phyloP scores from a whole-genome alignment of 2,797 vertebrate species.

The Margarornis squamiger region DNA sequence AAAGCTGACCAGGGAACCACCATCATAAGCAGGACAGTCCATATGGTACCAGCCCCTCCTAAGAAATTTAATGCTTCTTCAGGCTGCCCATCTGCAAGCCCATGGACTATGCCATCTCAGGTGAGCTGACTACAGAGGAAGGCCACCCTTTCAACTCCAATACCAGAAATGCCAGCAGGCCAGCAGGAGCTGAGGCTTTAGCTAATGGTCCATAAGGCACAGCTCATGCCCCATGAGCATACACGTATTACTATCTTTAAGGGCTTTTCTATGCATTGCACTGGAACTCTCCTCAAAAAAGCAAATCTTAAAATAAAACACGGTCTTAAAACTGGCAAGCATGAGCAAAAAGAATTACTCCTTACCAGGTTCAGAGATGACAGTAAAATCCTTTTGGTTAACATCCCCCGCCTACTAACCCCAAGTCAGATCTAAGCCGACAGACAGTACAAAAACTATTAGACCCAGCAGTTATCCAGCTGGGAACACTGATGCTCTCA shows the following conservation, averaged over 20 bases:
- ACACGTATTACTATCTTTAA: not conserved
- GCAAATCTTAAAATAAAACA: slow-evolving; percentile 15
- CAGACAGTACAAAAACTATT: not conserved
- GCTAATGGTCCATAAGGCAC: not conserved
- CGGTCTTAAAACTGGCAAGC: not conserved
- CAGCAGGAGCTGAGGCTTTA: not conserved
- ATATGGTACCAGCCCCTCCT: not conserved
- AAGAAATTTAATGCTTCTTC: not conserved
- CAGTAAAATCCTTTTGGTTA: not conserved
- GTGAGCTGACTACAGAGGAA: not conserved
- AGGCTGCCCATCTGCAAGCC: not conserved
- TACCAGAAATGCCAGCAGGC: not conserved
- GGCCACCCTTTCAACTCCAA: not conserved
- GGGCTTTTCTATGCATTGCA: not conserved
- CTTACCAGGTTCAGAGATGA: not conserved
- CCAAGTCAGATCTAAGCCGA: not conserved
- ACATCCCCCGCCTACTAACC: not conserved
- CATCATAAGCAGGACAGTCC: not conserved
- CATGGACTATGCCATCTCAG: not conserved
- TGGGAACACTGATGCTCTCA: not conserved
- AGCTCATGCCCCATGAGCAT: not conserved
- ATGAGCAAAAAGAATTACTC: not conserved
- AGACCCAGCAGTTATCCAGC: not conserved
- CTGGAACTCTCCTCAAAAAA: not conserved
- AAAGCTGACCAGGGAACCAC: not conserved